Evolutionary conservation across 2,888 invertebrate genomes (phyloP), one percentile per base, ranked within the genome.

Genomic region (Aquatica leii): DNA sequence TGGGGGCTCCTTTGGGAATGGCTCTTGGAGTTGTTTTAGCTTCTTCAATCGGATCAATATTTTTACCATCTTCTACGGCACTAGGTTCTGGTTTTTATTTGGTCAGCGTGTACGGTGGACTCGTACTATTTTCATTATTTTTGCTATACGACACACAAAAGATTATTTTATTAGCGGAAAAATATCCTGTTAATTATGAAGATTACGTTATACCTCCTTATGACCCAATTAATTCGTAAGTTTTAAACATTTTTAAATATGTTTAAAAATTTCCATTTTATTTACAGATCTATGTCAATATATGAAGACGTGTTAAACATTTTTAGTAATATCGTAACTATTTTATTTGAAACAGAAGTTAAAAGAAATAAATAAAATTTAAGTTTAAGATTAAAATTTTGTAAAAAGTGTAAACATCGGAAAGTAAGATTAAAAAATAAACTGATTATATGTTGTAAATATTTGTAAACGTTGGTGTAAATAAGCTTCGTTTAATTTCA

Each of bases 141-240:
- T 83, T 99, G 41, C 85, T 99, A 1, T 97, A 97, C 77, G 98
- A 99, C 80, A 98, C 98, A 0, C 99, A 99, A 81, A 87, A 90
- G 69, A 92, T 99, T 72, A 86, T 99, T 54, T 89, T 90, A 67
- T 86, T 87, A 69, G 98, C 99, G 0, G 97, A 99, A 82, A 84
- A 82, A 14, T 88, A 95, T 77, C 97, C 97, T 0, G 74, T 82
- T 24, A 24, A 24, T 24, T 6, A 24, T 41, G 68, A 72, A 37
- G 80, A 81, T 6, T 86, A 87, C 71, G 88, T 88, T 65, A 80
- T 82, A 0, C 82, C 82, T 62, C 90, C 90, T 1, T 99, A 88
- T 79, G 99, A 99, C 84, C 99, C 99, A 0, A 89, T 99, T 69
- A 97, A 98, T 84, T 92, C 93, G 97, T 98, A 87, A 90, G 94